Base-by-base conservation (phyloP, 2,888 invertebrate genomes). In the Athalia circularis region DNA sequence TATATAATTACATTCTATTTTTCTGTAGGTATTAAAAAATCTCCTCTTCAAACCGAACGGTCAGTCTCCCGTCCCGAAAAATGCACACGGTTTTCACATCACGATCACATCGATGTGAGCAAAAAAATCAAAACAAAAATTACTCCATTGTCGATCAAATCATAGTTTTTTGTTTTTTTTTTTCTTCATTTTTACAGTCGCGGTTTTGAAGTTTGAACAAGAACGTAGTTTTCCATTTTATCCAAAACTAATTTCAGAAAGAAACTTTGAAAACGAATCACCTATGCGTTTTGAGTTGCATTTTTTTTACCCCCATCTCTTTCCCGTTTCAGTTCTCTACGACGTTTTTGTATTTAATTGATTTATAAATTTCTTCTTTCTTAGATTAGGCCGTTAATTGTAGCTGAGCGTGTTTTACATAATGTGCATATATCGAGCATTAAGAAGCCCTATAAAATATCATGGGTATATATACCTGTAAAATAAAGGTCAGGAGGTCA, bases 401-500 rank as follows among this genome's bases (percentile, higher is more conserved):
- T 29, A 29, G 29, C 2, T 29, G 29, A 29, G 29, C 29, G 29
- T 29, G 29, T 29, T 29, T 29, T 29, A 29, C 29, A 29, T 29
- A 29, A 29, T 50, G 48, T 67, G 52, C 29, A 13, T 61, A 3
- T 65, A 47, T 13, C 68, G 59, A 72, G 72, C 59, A 47, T 72
- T 72, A 59, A 72, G 72, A 72, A 59, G 59, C 72, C 72, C 7
- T 47, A 72, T 13, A 8, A 8, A 47, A 43, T n/a, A 29, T 29
- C 29, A 29, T 29, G 29, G 29, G 29, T 29, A 29, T 29, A 29
- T 29, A 29, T 29, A 29, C 29, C 29, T 29, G 29, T 29, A 29
- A 29, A 29, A 29, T 45, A n/a, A 72, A 72, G 72, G 72, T 72
- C 59, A 72, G 72, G 72, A 59, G 72, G 72, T 72, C 72, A 59